Conservation (phyloP, 2,888 invertebrate genomes). For the Microctonus hyperodae region DNA sequence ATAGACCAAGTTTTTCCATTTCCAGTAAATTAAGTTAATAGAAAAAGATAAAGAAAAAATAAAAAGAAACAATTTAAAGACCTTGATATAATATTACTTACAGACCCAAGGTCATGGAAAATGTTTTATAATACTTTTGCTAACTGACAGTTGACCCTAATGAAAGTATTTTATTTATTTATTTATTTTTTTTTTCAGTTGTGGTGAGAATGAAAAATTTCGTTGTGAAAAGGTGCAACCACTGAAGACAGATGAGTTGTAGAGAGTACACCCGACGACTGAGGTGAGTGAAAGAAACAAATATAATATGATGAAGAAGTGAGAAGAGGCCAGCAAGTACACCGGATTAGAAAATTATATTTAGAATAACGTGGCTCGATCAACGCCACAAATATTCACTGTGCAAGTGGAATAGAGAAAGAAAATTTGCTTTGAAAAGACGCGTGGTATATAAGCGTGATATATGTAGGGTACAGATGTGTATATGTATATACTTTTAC, state of each 20-base stretch:
- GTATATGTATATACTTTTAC: background rate
- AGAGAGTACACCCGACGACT: constrained; percentile 13
- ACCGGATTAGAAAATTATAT: constrained; percentile 50
- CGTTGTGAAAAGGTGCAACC: background rate
- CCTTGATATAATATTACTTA: constrained; percentile 23
- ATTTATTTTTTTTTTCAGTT: background rate
- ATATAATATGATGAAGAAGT: constrained; percentile 26
- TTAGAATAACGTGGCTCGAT: constrained; percentile 50
- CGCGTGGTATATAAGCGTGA: constrained; percentile 21
- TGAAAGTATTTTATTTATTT: background rate
- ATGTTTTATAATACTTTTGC: background rate
- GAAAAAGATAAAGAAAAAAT: background rate
- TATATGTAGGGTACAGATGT: no score
- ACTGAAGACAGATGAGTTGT: background rate
- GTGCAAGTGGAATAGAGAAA: background rate
- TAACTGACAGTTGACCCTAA: background rate
- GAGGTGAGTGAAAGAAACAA: constrained; percentile 4
- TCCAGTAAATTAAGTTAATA: background rate
- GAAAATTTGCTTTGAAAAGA: constrained; percentile 26
- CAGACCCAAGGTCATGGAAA: constrained; percentile 10
- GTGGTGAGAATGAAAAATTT: background rate
- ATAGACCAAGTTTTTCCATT: background rate
- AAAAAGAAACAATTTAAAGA: background rate
- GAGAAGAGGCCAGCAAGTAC: constrained; percentile 34
- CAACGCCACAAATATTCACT: constrained; percentile 44